Conservation (phyloP, 30 jellyfish, hydroid and myxozoan genomes). For the Cassiopea andromeda region DNA sequence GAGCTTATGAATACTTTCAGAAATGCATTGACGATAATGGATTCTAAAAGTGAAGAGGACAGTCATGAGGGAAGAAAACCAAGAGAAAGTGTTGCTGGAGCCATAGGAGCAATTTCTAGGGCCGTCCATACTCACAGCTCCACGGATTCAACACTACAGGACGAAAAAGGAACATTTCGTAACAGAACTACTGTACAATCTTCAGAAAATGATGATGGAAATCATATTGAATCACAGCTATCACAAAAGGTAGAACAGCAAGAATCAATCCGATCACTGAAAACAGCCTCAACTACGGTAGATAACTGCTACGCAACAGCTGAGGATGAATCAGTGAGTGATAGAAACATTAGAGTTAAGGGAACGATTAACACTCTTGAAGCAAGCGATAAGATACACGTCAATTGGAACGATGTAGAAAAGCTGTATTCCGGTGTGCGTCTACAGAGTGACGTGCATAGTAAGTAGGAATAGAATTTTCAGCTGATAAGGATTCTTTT, state of each 20-base stretch:
- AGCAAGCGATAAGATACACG: constrained; percentile 12
- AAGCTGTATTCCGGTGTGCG: constrained; percentile 18
- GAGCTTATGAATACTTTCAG: neutral
- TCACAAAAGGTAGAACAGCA: neutral
- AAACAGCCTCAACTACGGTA: constrained; percentile 29
- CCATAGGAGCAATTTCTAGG: constrained; percentile 1
- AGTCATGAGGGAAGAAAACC: neutral
- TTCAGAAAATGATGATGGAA: neutral
- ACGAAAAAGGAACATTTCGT: neutral
- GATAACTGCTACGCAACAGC: constrained; percentile 54
- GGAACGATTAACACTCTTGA: constrained; percentile 26
- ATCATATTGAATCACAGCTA: neutral
- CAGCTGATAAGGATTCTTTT: too few relatives aligned
- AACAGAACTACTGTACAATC: constrained; percentile 23
- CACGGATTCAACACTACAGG: constrained; percentile 1
- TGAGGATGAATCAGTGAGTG: constrained; percentile 41
- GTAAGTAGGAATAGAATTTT: constrained; percentile 1
- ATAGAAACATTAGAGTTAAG: constrained; percentile 26
- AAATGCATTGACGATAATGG: neutral
- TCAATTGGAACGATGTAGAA: constrained; percentile 39
- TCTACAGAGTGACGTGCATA: constrained; percentile 37
- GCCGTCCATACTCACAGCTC: constrained; percentile 17
- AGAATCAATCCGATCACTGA: constrained; percentile 17
- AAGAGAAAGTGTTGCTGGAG: neutral
- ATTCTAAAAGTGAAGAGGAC: neutral